Evolutionary conservation across 2,797 vertebrate species (phyloP).

Genomic region (Rhinatrema bivittatum): DNA sequence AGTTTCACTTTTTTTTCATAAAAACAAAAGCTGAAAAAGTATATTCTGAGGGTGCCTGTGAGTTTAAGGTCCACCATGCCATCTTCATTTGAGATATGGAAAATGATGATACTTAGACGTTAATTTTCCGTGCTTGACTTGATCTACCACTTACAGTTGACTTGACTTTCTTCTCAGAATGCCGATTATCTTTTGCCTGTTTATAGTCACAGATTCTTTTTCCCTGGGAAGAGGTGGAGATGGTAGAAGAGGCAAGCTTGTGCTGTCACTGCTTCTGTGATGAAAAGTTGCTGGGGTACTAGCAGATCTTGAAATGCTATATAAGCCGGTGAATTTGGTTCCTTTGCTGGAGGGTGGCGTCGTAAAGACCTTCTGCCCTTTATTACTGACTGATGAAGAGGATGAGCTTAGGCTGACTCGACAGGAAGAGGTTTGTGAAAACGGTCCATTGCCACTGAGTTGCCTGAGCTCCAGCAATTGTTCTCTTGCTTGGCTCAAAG

Average conservation of each 20-base stretch:
- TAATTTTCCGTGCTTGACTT: too few relatives aligned
- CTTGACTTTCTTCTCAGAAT: slow-evolving; percentile 35
- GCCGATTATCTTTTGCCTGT: slow-evolving; percentile 32
- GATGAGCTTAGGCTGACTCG: slow-evolving; percentile 35
- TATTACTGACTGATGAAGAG: slow-evolving; percentile 3
- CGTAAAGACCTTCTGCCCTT: not conserved
- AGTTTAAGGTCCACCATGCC: too few relatives aligned
- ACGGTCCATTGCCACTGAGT: slow-evolving; percentile 20
- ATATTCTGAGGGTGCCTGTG: too few relatives aligned
- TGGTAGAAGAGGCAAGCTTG: slow-evolving; percentile 5
- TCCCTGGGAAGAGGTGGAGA: slow-evolving; percentile 36
- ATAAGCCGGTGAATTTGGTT: slow-evolving; percentile 1
- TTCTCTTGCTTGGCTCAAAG: slow-evolving; percentile 63
- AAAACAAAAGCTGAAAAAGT: too few relatives aligned
- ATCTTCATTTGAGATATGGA: too few relatives aligned
- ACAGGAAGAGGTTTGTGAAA: slow-evolving; percentile 23
- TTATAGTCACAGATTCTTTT: slow-evolving; percentile 21
- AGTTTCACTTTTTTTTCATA: too few relatives aligned
- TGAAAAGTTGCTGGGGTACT: slow-evolving; percentile 3
- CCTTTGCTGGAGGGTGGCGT: slow-evolving; percentile 9
- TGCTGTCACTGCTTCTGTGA: not conserved
- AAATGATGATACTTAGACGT: too few relatives aligned
- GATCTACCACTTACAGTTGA: slow-evolving; percentile 24
- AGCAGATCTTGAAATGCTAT: not conserved
- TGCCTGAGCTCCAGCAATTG: slow-evolving; percentile 57